Evolutionary conservation across 1,140 invertebrate species (phyloP).

Genomic region (Tenebrio molitor): DNA sequence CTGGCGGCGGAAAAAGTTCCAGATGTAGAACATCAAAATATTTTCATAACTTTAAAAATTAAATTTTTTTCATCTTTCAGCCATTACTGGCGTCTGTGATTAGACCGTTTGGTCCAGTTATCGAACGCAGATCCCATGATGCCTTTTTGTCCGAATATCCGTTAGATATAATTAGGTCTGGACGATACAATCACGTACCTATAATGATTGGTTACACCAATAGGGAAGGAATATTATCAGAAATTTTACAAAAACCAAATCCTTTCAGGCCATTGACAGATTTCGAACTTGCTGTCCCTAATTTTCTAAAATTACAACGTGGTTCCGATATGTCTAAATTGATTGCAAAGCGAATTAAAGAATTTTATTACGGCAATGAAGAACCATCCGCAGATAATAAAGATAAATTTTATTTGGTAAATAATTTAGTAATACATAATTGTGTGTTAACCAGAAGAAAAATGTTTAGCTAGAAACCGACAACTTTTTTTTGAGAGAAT

Average conservation of each 20-base stretch:
- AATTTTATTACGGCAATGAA: conserved; percentile 38
- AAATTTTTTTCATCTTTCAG: conserved; percentile 1
- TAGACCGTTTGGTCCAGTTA: conserved; percentile 40
- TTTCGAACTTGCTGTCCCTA: conserved; percentile 28
- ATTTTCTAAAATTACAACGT: conserved; percentile 59
- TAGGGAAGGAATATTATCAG: conserved; percentile 60
- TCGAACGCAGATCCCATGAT: conserved; percentile 45
- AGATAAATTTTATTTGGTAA: conserved; percentile 52
- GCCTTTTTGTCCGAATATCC: conserved; percentile 58
- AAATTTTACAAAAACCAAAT: conserved; percentile 20
- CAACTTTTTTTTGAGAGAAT: conserved; percentile 45
- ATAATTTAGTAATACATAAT: conserved; percentile 20
- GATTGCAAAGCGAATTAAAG: conserved; percentile 62
- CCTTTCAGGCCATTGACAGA: neutral
- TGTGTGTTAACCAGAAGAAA: neutral
- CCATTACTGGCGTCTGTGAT: neutral
- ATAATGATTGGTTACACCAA: conserved; percentile 59
- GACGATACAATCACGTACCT: conserved; percentile 60
- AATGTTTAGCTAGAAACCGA: conserved; percentile 52
- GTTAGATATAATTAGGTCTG: conserved; percentile 56
- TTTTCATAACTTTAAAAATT: neutral
- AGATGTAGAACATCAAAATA: conserved; percentile 59
- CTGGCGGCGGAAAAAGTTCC: conserved; percentile 61
- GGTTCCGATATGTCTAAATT: conserved; percentile 64
- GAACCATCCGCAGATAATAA: conserved; percentile 60